These are phyloP conservation scores for Carterocephalus palaemon DNA, from an alignment of 2,888 invertebrate species.

Conservation along the genomic window DNA sequence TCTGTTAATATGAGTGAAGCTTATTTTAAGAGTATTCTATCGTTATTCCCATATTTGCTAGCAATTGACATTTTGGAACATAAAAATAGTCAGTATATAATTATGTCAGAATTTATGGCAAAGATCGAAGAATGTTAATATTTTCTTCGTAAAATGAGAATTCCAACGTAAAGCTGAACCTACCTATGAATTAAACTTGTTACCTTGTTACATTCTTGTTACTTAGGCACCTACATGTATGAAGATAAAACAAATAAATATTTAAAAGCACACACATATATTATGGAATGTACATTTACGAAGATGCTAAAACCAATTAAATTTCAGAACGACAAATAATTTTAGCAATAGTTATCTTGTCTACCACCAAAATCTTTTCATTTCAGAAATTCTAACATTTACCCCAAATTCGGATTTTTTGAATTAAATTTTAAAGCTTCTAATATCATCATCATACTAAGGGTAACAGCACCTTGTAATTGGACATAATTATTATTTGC, in stretches of 20 bases:
- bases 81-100: too few species aligned
- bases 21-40: constrained; percentile 5
- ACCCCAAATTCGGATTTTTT: constrained; percentile 53
- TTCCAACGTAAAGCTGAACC: too few species aligned
- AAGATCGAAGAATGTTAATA: neutral
- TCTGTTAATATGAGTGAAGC: constrained; percentile 12
- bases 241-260: constrained; percentile 20
- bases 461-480: constrained; percentile 66
- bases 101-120: constrained; percentile 19
- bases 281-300: constrained; percentile 25
- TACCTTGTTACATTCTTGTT: too few species aligned
- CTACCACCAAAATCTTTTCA: neutral
- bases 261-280: constrained; percentile 24
- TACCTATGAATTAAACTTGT: too few species aligned
- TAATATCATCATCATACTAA: constrained; percentile 49
- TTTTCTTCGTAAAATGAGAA: constrained; percentile 1
- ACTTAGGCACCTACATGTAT: too few species aligned
- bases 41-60: neutral
- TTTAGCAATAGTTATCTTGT: too few species aligned
- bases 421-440: constrained; percentile 58
- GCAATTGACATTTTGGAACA: too few species aligned
- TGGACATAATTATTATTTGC: constrained; percentile 54
- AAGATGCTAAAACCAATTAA: constrained; percentile 18
- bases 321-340: too few species aligned
- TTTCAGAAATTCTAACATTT: constrained; percentile 32